Base-by-base conservation (phyloP, 2,888 invertebrate species). In the Drosophila neonasuta region DNA sequence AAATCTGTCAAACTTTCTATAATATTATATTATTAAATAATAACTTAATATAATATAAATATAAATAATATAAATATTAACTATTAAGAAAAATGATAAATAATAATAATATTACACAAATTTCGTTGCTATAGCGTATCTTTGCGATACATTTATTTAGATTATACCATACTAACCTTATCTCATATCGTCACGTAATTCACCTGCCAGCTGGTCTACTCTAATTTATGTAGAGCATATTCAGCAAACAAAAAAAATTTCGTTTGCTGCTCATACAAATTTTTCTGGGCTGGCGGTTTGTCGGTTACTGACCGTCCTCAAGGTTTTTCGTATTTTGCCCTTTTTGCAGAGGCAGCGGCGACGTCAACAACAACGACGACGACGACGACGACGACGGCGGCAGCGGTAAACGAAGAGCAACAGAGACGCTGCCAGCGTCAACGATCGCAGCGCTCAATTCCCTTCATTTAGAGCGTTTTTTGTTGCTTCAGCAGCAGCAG, bases 301-400 rank as follows among this genome's bases (percentile, higher is more conserved):
- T 83, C 79, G 87, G 88, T 88, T 87, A 87, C 88, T 84, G 87
- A 87, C 87, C 87, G 88, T 87, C 88, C 88, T 88, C 88, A 87
- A 87, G 82, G 85, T 82, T 88, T 77, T 84, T 85, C 87, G 86
- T 88, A 85, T 87, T 88, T 79, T 80, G 88, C 80, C 88, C 82
- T 88, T 85, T 88, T 73, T 84, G 74, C 81, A 69, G 71, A 54
- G 59, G 64, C 71, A 50, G 68, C 68, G 65, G 24, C 68, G 65
- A 45, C 67, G 58, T 41, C 58, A 20, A 58, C 71, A 29, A 32
- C 52, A 13, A 30, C 66, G 15, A 48, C 42, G n/a, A 17, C 74
- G 11, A 58, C 54, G 42, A 13, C 13, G 13, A 13, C 63, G 32
- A 8, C 60, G 24, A 51, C 74, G 39, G 60, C 50, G 34, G 36